Evolutionary conservation across 2,888 invertebrate genomes (phyloP).

Genomic region (Drosophila cognata): DNA sequence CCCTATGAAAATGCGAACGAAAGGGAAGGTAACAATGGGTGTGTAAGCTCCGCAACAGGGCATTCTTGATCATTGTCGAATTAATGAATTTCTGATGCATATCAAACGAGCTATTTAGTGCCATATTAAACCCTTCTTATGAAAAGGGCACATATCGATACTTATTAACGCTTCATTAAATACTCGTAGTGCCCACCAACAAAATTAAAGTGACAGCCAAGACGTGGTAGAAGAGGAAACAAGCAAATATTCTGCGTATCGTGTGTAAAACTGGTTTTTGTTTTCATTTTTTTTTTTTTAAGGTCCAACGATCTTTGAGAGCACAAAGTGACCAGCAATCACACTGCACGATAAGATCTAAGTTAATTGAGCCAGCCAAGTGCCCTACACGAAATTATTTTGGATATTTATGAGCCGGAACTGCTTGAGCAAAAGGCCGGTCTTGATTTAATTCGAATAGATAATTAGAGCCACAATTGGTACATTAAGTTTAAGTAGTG

Average conservation of each 20-base stretch:
- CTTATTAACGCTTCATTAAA: conserved; percentile 79
- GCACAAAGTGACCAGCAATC: conserved; percentile 40
- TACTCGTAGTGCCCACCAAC: conserved; percentile 52
- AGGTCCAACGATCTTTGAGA: conserved; percentile 26
- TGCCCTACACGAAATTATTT: conserved; percentile 58
- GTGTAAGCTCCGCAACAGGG: conserved; percentile 23
- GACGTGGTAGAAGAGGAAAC: conserved; percentile 27
- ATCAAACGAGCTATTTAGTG: conserved; percentile 53
- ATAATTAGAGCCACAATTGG: conserved; percentile 39
- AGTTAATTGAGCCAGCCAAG: conserved; percentile 76
- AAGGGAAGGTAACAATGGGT: background rate
- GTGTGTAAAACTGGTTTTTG: conserved; percentile 68
- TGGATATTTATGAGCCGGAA: conserved; percentile 51
- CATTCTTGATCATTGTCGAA: conserved; percentile 27
- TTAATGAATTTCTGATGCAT: conserved; percentile 53
- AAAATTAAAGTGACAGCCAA: conserved; percentile 57
- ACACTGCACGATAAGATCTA: conserved; percentile 58
- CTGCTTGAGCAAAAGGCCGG: conserved; percentile 30
- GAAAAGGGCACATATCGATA: conserved; percentile 49
- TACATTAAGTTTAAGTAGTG: conserved; percentile 53
- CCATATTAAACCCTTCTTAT: conserved; percentile 54
- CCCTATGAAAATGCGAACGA: conserved; percentile 26
- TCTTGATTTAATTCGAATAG: conserved; percentile 45
- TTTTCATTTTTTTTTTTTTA: conserved; percentile 15
- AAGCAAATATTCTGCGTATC: conserved; percentile 27